Evolutionary conservation across 2,113 vertebrate genomes (phyloP), one percentile per base, ranked within the genome.

Genomic region (Eonycteris spelaea): DNA sequence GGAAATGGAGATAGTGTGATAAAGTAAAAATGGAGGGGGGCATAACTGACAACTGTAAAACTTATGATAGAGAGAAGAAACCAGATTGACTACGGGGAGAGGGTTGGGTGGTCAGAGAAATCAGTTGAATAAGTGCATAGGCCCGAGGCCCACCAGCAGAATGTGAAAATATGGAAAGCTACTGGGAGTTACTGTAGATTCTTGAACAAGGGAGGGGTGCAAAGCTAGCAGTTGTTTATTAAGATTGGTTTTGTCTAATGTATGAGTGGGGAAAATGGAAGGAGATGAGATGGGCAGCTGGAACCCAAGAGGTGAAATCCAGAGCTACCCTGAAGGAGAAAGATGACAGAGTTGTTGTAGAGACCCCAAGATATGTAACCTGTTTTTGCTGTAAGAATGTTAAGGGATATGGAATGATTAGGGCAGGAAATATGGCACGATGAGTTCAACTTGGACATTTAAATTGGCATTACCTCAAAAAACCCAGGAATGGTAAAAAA

Each of bases 401-500:
- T 94, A 79, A 84, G 82, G 74, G 90, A 94, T 15, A 84, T 3
- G 24, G 35, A 77, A 26, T 48, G 78, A 77, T 30, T 11, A 40
- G 55, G 53, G 24, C 33, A 71, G 26, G 57, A 93, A 83, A 94
- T 78, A 59, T 2, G 11, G 63, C 65, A 63, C 75, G 51, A 55
- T 40, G 53, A 90, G 30, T 70, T 86, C 79, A 71, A 48, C 33
- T 77, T 71, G 22, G 67, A 82, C 9, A 43, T 70, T 96, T 43
- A 97, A 92, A 48, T 26, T 40, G 30, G n/a, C 70, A 95, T 90
- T 55, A 94, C 70, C 86, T 94, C n/a, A 30, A 59, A 93, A 97
- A 90, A 35, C 2, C 0, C 57, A 90, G 35, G 55, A 91, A 95
- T 51, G 43, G 26, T 78, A n/a, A 21, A 68, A 33, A 71, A 51